Conservation (phyloP, 2,888 invertebrate species). For the Apodemia zela region DNA sequence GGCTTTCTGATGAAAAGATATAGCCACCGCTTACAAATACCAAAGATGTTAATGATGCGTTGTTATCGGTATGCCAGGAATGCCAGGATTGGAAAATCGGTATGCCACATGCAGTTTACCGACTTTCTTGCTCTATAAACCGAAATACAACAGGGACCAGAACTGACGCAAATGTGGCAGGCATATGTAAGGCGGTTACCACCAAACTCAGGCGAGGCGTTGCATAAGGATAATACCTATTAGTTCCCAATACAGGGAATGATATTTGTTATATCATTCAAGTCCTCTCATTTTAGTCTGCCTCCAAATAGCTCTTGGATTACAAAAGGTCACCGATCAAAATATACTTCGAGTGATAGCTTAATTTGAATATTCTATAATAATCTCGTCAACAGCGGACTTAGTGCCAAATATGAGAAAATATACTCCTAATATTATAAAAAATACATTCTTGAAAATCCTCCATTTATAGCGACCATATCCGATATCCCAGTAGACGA, state of each 20-base stretch:
- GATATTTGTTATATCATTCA: too few relatives aligned
- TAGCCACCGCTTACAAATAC: background rate
- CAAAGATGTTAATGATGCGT: background rate
- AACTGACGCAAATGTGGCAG: too few relatives aligned
- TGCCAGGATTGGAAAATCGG: background rate
- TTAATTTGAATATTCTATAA: background rate
- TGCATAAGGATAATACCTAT: too few relatives aligned
- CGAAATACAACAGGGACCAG: background rate
- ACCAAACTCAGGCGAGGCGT: too few relatives aligned
- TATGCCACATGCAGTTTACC: too few relatives aligned
- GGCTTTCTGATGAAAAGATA: too few relatives aligned
- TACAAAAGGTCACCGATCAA: background rate
- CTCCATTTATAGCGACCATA: background rate
- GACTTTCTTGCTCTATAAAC: background rate
- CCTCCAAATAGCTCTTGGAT: background rate
- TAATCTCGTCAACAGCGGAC: background rate
- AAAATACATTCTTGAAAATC: background rate
- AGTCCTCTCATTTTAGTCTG: background rate
- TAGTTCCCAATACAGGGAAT: too few relatives aligned
- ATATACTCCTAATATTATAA: background rate
- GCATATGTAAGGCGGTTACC: too few relatives aligned
- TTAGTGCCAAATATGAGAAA: background rate
- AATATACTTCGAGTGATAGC: background rate
- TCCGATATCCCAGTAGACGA: background rate
- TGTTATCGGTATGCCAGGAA: background rate